Base-by-base conservation (phyloP, 2,888 invertebrate species). In the Drosophila anomalata region DNA sequence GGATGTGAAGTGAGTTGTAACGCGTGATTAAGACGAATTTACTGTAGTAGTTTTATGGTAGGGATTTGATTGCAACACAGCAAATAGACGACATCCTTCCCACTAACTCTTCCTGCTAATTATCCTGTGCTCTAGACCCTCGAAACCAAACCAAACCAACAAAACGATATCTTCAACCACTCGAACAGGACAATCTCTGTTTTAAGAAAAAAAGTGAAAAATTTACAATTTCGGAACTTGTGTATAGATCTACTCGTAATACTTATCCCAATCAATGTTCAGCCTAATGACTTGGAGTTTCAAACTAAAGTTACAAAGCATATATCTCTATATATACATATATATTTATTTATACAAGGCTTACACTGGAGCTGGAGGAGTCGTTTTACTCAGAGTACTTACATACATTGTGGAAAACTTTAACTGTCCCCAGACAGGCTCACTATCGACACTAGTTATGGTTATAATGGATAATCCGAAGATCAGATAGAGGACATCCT, bases 11-110 rank as follows among this genome's bases (percentile, higher is more conserved):
- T 29, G 26, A 52, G 70, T 33, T 53, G 57, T 85, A 67, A 80
- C 62, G 83, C 56, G 86, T 82, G 83, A 82, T 86, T 80, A 83
- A 86, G 83, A 82, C 82, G 82, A 82, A 86, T 82, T 82, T 82
- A 82, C 83, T 86, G 77, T 83, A 82, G 78, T 80, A 66, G 75
- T 63, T 71, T 82, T 76, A 76, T 76, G 60, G 68, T 72, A 60
- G 60, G 67, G 56, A 36, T 42, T 48, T 59, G 71, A 61, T 47
- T 57, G 66, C 75, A 72, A 69, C 66, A 73, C 73, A 56, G 55
- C 62, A 66, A 31, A 51, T 42, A 20, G 48, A 14, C 33, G 66
- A 53, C 68, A 68, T 54, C 61, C 67, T 44, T 54, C 52, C 33
- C 53, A 55, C 57, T 63, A 24, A 20, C 52, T 47, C 50, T 55